phyloP scores from a whole-genome alignment of 2,113 vertebrate genomes.

The Phalacrocorax carbo region DNA sequence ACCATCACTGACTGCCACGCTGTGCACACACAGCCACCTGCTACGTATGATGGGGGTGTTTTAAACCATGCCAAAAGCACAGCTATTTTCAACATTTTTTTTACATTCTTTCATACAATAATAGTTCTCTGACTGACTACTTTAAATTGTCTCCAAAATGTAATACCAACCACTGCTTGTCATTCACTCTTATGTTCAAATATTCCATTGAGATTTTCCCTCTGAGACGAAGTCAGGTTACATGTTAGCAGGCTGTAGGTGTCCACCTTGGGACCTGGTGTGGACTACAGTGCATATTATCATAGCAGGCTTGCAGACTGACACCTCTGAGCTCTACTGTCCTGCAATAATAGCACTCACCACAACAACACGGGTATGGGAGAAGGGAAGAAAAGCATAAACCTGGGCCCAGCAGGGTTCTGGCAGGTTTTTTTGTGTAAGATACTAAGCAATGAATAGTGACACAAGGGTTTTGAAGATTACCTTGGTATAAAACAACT shows the following conservation, averaged over 20 bases:
- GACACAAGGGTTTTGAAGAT: background rate
- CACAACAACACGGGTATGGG: background rate
- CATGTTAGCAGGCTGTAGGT: background rate
- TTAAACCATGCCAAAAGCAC: background rate
- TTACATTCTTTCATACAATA: background rate
- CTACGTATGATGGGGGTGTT: background rate
- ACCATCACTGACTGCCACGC: background rate
- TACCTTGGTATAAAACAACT: background rate
- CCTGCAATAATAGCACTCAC: background rate
- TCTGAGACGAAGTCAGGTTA: background rate
- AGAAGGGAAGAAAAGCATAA: background rate
- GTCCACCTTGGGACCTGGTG: background rate
- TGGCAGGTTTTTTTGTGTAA: background rate
- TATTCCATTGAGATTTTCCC: background rate
- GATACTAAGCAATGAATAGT: background rate
- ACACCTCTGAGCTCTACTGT: background rate
- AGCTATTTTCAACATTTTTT: background rate
- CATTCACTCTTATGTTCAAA: background rate
- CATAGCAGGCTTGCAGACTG: background rate
- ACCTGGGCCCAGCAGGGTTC: background rate
- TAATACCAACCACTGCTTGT: background rate
- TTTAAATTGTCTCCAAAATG: background rate
- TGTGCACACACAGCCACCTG: background rate
- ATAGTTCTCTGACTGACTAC: background rate
- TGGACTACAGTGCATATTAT: background rate